phyloP scores from a whole-genome alignment of 2,113 vertebrate genomes.

The Ctenomys sociabilis region DNA sequence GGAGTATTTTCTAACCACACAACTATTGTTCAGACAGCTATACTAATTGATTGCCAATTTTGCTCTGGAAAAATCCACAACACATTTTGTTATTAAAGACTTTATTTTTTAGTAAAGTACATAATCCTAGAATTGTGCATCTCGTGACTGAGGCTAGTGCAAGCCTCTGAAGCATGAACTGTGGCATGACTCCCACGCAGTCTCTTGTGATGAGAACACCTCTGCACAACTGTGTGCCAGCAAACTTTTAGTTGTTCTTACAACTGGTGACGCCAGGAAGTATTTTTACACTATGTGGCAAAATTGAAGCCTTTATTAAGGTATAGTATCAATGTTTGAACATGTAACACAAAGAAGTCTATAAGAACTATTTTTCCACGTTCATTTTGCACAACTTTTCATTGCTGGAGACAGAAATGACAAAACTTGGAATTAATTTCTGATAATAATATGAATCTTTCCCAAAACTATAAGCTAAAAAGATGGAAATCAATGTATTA shows the following conservation, averaged over 20 bases:
- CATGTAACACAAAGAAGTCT: conserved; percentile 22
- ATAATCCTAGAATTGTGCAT: conserved; percentile 27
- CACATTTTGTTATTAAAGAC: conserved; percentile 24
- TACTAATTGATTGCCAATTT: neutral
- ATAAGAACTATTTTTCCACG: conserved; percentile 52
- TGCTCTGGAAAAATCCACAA: conserved; percentile 17
- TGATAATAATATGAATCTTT: conserved; percentile 17
- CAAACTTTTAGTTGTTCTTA: neutral
- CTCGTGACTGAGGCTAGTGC: conserved; percentile 42
- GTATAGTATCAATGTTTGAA: conserved; percentile 41
- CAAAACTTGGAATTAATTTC: conserved; percentile 20
- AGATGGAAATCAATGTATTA: neutral
- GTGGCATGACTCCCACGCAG: neutral
- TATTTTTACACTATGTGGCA: neutral
- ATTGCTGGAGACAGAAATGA: conserved; percentile 18
- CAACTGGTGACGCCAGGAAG: conserved; percentile 4
- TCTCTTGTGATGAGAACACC: neutral
- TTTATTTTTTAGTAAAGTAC: conserved; percentile 21
- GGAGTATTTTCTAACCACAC: conserved; percentile 3
- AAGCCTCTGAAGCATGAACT: neutral
- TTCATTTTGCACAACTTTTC: conserved; percentile 45
- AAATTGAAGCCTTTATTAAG: neutral
- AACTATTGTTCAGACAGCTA: neutral
- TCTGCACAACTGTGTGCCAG: neutral
- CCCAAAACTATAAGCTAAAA: conserved; percentile 7